phyloP scores from a whole-genome alignment of 2,888 invertebrate genomes.

The Cosmia trapezina region DNA sequence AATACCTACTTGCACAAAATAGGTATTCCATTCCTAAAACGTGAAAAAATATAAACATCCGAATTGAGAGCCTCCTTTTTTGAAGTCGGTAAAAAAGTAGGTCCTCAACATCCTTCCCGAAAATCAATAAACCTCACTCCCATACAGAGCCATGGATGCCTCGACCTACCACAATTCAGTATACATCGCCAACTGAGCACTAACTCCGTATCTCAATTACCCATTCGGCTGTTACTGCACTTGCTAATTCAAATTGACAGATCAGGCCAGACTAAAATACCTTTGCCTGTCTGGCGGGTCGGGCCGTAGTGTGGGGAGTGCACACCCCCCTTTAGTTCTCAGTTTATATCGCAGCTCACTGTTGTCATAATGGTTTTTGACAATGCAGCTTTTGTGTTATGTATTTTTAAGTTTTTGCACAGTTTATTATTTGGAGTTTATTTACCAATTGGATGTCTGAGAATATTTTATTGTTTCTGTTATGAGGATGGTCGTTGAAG shows the following conservation, averaged over 20 bases:
- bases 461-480: not conserved
- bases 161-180: constrained; percentile 75
- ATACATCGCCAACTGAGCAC: constrained; percentile 44
- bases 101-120: not conserved
- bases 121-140: constrained; percentile 24
- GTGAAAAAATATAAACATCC: not conserved
- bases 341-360: constrained; percentile 71
- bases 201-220: constrained; percentile 74
- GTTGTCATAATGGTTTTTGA: constrained; percentile 84
- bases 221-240: constrained; percentile 78
- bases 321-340: constrained; percentile 70
- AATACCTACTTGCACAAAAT: not conserved
- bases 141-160: constrained; percentile 12
- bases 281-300: constrained; percentile 76
- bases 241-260: constrained; percentile 89
- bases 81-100: too few species aligned
- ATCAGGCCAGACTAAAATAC: constrained; percentile 89
- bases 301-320: constrained; percentile 67
- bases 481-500: not conserved
- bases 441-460: constrained; percentile 15
- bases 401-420: constrained; percentile 55
- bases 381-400: constrained; percentile 72
- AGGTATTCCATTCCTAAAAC: not conserved
- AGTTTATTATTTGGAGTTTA: constrained; percentile 24
- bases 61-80: too few species aligned